Percentiles rank a stretch among this genome's conserved stretches.
Conservation (phyloP, 2,888 invertebrate species). For the Latrodectus hesperus region DNA sequence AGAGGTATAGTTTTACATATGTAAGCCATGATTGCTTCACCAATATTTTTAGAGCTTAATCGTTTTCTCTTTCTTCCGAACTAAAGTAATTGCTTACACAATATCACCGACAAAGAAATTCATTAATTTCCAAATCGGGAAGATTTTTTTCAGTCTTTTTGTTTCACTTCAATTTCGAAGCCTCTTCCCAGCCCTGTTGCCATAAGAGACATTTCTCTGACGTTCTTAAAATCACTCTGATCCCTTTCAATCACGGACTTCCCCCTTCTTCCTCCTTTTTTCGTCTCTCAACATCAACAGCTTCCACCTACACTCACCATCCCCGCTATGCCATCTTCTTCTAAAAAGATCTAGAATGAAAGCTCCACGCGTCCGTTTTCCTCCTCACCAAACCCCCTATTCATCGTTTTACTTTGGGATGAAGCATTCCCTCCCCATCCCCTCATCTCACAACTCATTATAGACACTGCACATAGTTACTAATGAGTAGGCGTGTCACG, state of each 20-base stretch:
- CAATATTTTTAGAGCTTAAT: background rate
- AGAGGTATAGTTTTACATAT: no score
- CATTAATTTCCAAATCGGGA: conserved; percentile 5
- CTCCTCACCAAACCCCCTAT: conserved; percentile 14
- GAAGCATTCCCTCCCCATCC: background rate
- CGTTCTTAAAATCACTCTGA: background rate
- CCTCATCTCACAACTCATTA: conserved; percentile 55
- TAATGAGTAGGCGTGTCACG: conserved; percentile 64
- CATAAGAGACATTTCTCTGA: background rate
- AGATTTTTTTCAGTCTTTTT: background rate
- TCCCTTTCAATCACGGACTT: background rate
- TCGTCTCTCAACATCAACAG: background rate
- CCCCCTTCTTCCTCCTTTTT: no score
- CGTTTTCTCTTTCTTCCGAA: background rate
- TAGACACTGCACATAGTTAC: conserved; percentile 68
- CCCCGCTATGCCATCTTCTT: conserved; percentile 2
- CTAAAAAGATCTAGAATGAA: conserved; percentile 28
- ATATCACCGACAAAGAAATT: conserved; percentile 1
- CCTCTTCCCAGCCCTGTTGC: background rate
- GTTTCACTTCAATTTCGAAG: background rate
- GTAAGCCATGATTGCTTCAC: no score
- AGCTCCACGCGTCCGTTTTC: conserved; percentile 42
- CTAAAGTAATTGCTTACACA: background rate
- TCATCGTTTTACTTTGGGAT: conserved; percentile 17
- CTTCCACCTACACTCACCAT: background rate